These are phyloP conservation scores for Ophioderma brevispina DNA, from an alignment of 35 echinoderm and acorn worm genomes.

Conservation along the genomic window DNA sequence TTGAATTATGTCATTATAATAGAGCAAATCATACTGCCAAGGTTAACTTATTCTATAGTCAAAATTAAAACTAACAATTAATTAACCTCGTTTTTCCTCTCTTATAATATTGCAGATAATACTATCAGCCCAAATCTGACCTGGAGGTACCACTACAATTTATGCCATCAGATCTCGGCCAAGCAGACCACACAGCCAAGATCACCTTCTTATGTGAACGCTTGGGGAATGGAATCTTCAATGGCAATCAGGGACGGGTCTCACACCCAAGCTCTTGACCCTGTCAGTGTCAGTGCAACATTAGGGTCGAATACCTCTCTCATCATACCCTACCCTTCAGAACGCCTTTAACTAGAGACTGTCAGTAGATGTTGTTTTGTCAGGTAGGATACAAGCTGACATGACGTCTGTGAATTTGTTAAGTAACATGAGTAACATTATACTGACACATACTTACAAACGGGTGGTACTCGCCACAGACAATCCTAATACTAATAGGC, in stretches of 20 bases:
- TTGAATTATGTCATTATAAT: neutral
- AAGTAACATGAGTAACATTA: too few relatives aligned
- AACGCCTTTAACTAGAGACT: slow-evolving; percentile 81
- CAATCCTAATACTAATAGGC: too few relatives aligned
- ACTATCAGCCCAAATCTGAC: slow-evolving; percentile 78
- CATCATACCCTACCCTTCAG: slow-evolving; percentile 93
- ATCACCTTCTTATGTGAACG: slow-evolving; percentile 86
- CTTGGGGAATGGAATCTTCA: slow-evolving; percentile 91
- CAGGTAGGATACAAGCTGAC: too few relatives aligned
- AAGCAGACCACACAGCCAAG: slow-evolving; percentile 78
- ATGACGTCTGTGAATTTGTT: too few relatives aligned
- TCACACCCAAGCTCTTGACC: slow-evolving; percentile 85
- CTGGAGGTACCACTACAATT: slow-evolving; percentile 84
- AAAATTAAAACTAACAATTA: neutral
- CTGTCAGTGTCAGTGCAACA: slow-evolving; percentile 90
- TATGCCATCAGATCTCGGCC: slow-evolving; percentile 89
- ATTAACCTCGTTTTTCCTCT: neutral
- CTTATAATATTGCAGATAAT: slow-evolving; percentile 50
- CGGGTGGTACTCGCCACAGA: too few relatives aligned
- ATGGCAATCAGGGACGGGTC: slow-evolving; percentile 84
- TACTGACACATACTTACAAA: too few relatives aligned
- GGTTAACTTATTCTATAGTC: neutral
- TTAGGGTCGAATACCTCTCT: slow-evolving; percentile 90
- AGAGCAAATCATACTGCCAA: too few relatives aligned
- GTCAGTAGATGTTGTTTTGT: slow-evolving; percentile 78